Evolutionary conservation across 2,888 invertebrate genomes (phyloP), one percentile per base, ranked within the genome.

Genomic region (Nomada fabriciana): DNA sequence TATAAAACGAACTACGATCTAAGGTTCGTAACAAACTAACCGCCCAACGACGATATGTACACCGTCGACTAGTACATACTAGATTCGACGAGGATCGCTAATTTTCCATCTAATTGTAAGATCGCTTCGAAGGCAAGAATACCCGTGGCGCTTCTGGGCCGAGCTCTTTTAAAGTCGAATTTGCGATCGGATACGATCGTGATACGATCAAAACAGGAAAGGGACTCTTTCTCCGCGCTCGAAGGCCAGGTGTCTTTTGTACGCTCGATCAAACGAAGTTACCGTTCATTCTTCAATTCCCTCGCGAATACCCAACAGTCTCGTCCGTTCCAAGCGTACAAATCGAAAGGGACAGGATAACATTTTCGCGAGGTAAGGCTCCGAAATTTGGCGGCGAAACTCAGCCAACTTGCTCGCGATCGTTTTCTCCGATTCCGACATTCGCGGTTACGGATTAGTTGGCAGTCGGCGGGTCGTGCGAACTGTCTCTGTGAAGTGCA

Each of bases 81-180:
- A 47, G 15, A 11, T 7, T n/a, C 15, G 15, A 61, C 20, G 36
- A 53, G 52, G 53, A 67, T 81, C 76, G 75, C 20, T 25, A 53
- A 65, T 36, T 52, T 70, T 47, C 23, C 64, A 60, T 61, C 65
- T 36, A 36, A 36, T 7, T 36, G 36, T 69, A 73, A 76, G 29
- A 77, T 82, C 80, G 77, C 63, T 82, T 83, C 76, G 63, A 87
- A 87, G 85, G 87, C 87, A 86, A 85, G 60, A 75, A 69, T 67
- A 23, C 20, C 52, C 50, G 55, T 50, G 47, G n/a, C 55, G 25
- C 25, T 47, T n/a, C 20, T 57, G 13, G 7, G 15, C 13, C 20
- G 7, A 63, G 29, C 47, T 50, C 52, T 10, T 4, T 25, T 42
- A 42, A 20, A 18, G 15, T 47, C 57, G 69, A 64, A 50, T 4